A percentile compares a stretch with the other conserved stretches of the same genome.
These are phyloP conservation scores for Disparrhopalites patrizii DNA, from an alignment of 2,888 invertebrate species.

Conservation along the genomic window DNA sequence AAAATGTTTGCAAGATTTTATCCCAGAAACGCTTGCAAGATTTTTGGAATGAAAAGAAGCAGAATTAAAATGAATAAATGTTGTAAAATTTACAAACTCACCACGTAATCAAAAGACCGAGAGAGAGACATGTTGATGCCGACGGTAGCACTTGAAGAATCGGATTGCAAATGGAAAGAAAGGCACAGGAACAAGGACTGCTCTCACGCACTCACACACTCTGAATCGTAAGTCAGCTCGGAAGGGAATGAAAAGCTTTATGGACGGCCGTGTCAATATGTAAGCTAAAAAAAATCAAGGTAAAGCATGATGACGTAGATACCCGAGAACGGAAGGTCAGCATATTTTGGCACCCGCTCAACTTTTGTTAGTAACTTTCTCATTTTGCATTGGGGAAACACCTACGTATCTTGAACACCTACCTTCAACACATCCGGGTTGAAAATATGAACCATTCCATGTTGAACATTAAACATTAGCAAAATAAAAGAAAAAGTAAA, in stretches of 20 bases:
- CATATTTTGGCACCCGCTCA: background rate
- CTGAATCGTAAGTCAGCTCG: too few relatives aligned
- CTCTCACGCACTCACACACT: background rate
- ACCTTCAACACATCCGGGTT: too few relatives aligned
- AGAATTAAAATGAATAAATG: background rate
- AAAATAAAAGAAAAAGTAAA: too few relatives aligned
- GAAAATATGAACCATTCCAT: too few relatives aligned
- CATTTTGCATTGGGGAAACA: too few relatives aligned
- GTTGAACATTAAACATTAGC: too few relatives aligned
- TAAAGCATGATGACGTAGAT: background rate
- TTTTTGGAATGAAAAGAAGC: too few relatives aligned
- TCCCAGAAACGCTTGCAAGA: too few relatives aligned
- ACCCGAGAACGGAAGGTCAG: background rate
- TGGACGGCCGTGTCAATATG: constrained; percentile 7
- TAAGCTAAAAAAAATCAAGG: constrained; percentile 10
- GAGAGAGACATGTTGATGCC: background rate
- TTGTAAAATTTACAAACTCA: background rate
- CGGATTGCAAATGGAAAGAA: background rate
- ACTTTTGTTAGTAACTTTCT: too few relatives aligned
- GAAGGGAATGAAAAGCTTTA: constrained; percentile 12
- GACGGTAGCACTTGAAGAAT: background rate
- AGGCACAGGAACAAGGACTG: background rate
- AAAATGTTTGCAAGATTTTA: too few relatives aligned
- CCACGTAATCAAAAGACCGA: constrained; percentile 8
- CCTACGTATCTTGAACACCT: too few relatives aligned